These are phyloP conservation scores for Coelogynopora nodosa DNA, from an alignment of 2,888 invertebrate species.

Conservation along the genomic window DNA sequence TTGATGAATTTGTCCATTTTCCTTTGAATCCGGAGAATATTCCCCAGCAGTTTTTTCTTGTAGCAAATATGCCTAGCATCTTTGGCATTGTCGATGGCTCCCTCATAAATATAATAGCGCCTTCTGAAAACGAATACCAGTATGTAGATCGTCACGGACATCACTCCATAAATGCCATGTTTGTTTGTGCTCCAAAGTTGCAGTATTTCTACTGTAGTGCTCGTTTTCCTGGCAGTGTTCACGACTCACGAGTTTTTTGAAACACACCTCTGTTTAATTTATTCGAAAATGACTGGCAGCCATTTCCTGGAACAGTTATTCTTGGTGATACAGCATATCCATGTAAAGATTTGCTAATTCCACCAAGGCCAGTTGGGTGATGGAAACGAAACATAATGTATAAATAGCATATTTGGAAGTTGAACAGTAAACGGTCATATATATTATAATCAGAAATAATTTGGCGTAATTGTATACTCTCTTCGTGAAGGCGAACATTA, in stretches of 20 bases:
- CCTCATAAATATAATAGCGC: neutral
- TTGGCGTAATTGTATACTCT: too few species aligned
- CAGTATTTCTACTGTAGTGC: conserved; percentile 38
- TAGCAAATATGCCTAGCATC: neutral
- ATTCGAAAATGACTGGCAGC: neutral
- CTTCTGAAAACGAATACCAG: neutral
- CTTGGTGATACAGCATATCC: conserved; percentile 19
- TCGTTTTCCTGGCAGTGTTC: conserved; percentile 42
- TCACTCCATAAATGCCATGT: conserved; percentile 20
- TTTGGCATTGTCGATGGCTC: neutral
- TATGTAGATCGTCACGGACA: conserved; percentile 2
- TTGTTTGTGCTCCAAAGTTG: neutral
- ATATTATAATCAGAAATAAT: too few species aligned
- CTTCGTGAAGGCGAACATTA: too few species aligned
- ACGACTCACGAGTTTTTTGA: conserved; percentile 45
- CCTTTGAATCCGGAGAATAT: conserved; percentile 24
- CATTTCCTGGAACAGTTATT: neutral
- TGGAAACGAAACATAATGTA: too few species aligned
- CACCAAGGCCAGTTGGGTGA: neutral
- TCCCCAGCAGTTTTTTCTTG: neutral
- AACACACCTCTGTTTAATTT: conserved; percentile 34
- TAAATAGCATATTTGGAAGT: too few species aligned
- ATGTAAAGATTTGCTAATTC: conserved; percentile 4
- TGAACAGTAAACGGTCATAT: too few species aligned
- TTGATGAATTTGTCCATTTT: neutral